Evolutionary conservation across 2,888 invertebrate genomes (phyloP), one percentile per base, ranked within the genome.

Genomic region (Mycalesis mineus): DNA sequence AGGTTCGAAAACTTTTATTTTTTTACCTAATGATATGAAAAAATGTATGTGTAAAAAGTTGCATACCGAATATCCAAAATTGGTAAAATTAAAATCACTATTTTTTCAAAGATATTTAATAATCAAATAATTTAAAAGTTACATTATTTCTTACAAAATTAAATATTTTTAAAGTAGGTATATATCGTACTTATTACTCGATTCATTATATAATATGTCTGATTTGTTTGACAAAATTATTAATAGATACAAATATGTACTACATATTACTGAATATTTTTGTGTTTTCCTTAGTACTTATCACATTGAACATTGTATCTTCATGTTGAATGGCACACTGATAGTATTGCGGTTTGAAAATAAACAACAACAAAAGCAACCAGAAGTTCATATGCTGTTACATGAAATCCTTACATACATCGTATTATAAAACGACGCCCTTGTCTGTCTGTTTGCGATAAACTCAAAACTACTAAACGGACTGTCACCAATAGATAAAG

Each of bases 91-190:
- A 49, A 49, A n/a, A 7, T 7, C 4, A 28, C 13, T 22, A 13
- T 4, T 39, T n/a, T 39, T 49, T 49, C 37, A 28, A 37, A 39
- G 28, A 39, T 15, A 37, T 49, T 49, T 49, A 49, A 28, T 49
- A 49, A 37, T 49, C n/a, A 49, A 49, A 49, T 49, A 49, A 37
- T 49, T 49, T 39, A 49, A 49, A 49, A 49, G 47, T 15, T 47
- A 47, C 47, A 47, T 47, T 33, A 33, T 33, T 15, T 47, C 47
- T 33, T 47, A 47, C 15, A 33, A 33, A 47, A 47, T 47, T 47
- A 47, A 47, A 47, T 47, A 47, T 11, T 33, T 47, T 47, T 33
- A 47, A 45, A 31, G 31, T 45, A 22, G 22, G 22, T 22, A 22
- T 22, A 22, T 22, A 8, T 13, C 11, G 11, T 47, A 15, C 29